Evolutionary conservation across 2,888 invertebrate species (phyloP), one percentile per base, ranked within the genome.

Genomic region (Caenorhabditis drosophilae): DNA sequence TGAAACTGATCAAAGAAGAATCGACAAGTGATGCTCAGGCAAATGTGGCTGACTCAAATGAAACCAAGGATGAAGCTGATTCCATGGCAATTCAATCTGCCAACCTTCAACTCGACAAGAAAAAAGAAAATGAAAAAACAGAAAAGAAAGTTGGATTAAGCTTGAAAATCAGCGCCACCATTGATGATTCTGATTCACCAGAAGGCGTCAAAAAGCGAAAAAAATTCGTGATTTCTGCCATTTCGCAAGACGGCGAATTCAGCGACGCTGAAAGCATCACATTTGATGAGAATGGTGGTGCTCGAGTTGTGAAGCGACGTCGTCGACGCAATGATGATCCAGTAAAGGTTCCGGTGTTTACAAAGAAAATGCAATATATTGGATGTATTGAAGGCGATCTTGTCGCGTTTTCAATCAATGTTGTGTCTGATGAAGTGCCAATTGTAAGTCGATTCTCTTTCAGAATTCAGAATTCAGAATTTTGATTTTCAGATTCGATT

Each of bases 361-460:
- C 51, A 7, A 67, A 67, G 47, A 60, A 61, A 34, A 67, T 67
- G 60, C 67, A 67, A 31, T 67, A 67, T 18, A 67, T 67, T 31
- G 67, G 67, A 34, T 67, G 67, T 35, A 67, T 67, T 40, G 67
- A 60, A 25, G 67, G 60, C 35, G 67, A 67, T 44, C 25, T 56
- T n/a, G 57, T 67, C 0, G 35, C 23, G 7, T 60, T 67, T 51
- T 53, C 60, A 1, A 55, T 67, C 15, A 52, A 67, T 49, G 49
- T 60, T 35, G 34, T 56, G 2, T 42, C 64, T 2, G 64, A 66
- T 52, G 59, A 55, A 16, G 59, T 66, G 34, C 64, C 64, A 7
- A 23, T 55, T 34, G 58, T 63, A 22, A 52, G 62, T 52, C 9
- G n/a, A 47, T 18, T 26, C 11, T 9, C 4, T 9, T 48, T 54